Percentiles rank a stretch among this genome's conserved stretches.
Evolutionary conservation across 2,113 vertebrate species (phyloP).

Genomic region (Tapirus terrestris): DNA sequence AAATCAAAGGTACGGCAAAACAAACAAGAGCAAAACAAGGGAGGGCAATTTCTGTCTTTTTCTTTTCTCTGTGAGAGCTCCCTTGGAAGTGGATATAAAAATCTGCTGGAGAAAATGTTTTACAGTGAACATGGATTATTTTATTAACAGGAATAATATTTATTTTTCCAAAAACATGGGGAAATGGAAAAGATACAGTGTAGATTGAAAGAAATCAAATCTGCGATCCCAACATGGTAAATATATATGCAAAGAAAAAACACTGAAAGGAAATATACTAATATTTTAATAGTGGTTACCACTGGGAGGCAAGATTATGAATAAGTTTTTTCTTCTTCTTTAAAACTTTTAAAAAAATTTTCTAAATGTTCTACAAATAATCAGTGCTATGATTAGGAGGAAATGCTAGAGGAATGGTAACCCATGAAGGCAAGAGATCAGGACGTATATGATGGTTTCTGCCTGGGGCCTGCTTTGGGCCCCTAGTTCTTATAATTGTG

Average conservation of each 20-base stretch:
- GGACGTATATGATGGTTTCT: background rate
- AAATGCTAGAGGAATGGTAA: background rate
- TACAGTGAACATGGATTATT: background rate
- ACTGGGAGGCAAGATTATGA: background rate
- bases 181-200: background rate
- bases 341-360: background rate
- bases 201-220: too few species aligned
- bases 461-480: background rate
- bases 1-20: background rate
- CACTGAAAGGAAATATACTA: background rate
- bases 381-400: background rate
- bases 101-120: background rate
- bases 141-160: background rate
- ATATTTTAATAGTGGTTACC: background rate
- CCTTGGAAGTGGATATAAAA: background rate
- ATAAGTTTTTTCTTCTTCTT: background rate
- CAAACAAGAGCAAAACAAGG: too few species aligned
- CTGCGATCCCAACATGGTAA: background rate
- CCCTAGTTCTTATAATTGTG: background rate
- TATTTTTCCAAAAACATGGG: background rate
- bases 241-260: background rate
- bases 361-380: background rate
- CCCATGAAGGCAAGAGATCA: background rate
- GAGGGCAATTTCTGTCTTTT: background rate
- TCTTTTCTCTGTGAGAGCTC: background rate